Evolutionary conservation across 2,113 vertebrate genomes (phyloP).

Genomic region (Shinisaurus crocodilurus): DNA sequence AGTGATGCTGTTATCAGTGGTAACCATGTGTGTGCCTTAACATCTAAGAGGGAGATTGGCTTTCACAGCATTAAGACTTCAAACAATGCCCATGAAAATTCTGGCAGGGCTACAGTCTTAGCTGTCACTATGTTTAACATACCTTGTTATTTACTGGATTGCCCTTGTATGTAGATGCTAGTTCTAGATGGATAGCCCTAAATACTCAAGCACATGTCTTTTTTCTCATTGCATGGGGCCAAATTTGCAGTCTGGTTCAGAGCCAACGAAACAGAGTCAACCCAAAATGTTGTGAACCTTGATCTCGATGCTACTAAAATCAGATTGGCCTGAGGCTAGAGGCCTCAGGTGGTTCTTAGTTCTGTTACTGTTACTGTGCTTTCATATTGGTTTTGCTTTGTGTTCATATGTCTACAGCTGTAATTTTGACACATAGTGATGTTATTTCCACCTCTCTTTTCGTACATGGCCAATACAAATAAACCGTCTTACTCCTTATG

Average conservation of each 20-base stretch:
- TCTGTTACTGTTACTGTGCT: neutral
- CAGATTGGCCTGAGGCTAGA: neutral
- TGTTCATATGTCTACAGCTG: neutral
- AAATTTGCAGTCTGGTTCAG: neutral
- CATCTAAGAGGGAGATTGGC: neutral
- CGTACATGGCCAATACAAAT: neutral
- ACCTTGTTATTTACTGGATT: neutral
- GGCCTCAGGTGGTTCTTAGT: neutral
- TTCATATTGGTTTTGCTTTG: neutral
- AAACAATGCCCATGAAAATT: neutral
- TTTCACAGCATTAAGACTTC: neutral
- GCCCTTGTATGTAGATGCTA: neutral
- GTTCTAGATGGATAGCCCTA: neutral
- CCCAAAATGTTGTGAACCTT: neutral
- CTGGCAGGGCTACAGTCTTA: neutral
- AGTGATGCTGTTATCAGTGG: neutral
- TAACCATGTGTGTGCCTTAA: neutral
- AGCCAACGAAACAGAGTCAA: neutral
- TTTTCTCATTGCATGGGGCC: neutral
- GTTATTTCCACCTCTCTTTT: neutral
- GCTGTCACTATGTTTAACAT: neutral
- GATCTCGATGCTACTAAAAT: neutral
- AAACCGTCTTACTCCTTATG: neutral
- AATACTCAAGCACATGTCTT: neutral
- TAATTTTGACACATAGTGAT: neutral